A percentile compares a stretch with the other conserved stretches of the same genome.
These are phyloP conservation scores for Colletes collaris DNA, from an alignment of 2,888 invertebrate genomes.

Conservation along the genomic window DNA sequence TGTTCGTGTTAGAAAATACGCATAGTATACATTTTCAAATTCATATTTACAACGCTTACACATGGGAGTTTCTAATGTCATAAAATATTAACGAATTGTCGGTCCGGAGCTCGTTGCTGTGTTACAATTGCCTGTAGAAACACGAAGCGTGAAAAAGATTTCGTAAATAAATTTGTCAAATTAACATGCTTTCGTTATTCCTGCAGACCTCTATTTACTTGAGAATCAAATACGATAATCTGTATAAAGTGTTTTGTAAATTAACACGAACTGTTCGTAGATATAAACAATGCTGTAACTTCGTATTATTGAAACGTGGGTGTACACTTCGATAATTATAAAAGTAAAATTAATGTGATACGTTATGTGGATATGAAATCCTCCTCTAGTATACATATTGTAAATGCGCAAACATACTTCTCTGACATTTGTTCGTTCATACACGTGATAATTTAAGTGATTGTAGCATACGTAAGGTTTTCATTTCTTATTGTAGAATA, in stretches of 20 bases:
- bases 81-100: background rate
- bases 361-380: slow-evolving; percentile 37
- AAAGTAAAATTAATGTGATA: slow-evolving; percentile 61
- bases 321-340: slow-evolving; percentile 68
- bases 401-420: slow-evolving; percentile 37
- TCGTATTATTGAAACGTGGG: slow-evolving; percentile 61
- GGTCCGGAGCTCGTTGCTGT: background rate
- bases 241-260: slow-evolving; percentile 80
- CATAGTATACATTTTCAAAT: background rate
- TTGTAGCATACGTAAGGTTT: slow-evolving; percentile 24
- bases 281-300: slow-evolving; percentile 55
- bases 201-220: slow-evolving; percentile 61
- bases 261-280: slow-evolving; percentile 67
- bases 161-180: background rate
- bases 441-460: slow-evolving; percentile 33
- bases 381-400: slow-evolving; percentile 63
- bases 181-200: slow-evolving; percentile 13
- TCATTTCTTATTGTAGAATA: slow-evolving; percentile 46
- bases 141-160: background rate
- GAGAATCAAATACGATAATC: slow-evolving; percentile 37
- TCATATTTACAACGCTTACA: slow-evolving; percentile 11
- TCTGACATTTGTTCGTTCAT: slow-evolving; percentile 30
- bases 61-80: background rate
- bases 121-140: background rate
- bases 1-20: background rate